Evolutionary conservation across 2,113 vertebrate genomes (phyloP), one percentile per base, ranked within the genome.

Genomic region (Nothoprocta pentlandii): DNA sequence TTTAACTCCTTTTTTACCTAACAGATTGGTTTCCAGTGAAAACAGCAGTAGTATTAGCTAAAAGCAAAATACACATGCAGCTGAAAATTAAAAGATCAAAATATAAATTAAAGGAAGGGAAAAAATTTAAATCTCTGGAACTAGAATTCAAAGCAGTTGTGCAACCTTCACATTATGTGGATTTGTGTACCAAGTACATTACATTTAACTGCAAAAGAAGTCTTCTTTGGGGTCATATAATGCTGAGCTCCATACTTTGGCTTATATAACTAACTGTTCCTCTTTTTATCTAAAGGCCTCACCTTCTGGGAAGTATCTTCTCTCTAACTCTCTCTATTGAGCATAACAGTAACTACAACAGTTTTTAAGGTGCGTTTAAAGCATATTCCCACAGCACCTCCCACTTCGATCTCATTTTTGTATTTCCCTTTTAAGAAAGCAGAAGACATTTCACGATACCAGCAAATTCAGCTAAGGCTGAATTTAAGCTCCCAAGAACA

Each of bases 41-140:
- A 90, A 96, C 0, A 62, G 80, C 44, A 84, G 69, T 64, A 86
- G 26, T 36, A 90, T 75, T 86, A 93, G 89, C 89, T 94, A 44
- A 81, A 92, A 54, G 62, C 70, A 90, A 93, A 85, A 89, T 95
- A 89, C 79, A 87, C 49, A n/a, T 82, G 62, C 64, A 82, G 53
- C 51, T 94, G 87, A 64, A 93, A 94, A 81, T 76, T 66, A 89
- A 90, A 90, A 85, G 34, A 89, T 47, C 77, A 80, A 92, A 96
- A 93, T 64, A 93, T 36, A 49, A 30, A 71, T 41, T 36, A 12
- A 39, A 32, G 44, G 42, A 67, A 36, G 64, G 8, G 22, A 34
- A 26, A 28, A 54, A 53, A 22, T 20, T 21, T 20, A 66, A 89
- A 85, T 54, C 62, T 93, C 83, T 79, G 62, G 53, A 94, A 81